Evolutionary conservation across 2,113 vertebrate species (phyloP), one percentile per base, ranked within the genome.

Genomic region (Serilophus lunatus): DNA sequence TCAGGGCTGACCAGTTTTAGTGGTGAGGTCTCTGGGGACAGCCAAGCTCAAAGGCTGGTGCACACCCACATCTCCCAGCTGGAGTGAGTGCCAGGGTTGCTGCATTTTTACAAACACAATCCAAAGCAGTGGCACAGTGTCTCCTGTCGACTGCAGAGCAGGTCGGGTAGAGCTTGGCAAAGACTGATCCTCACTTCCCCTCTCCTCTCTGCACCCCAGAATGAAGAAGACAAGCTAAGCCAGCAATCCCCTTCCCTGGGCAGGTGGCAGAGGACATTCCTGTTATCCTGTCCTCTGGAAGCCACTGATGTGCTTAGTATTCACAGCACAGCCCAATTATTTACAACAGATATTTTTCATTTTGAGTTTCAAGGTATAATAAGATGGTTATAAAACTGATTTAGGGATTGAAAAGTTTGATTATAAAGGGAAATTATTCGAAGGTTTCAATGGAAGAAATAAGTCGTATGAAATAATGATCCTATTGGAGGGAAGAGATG

Each of bases 311-410:
- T 28, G 29, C 61, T 96, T 42, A 44, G 75, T 59, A 96, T 95
- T 95, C 96, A 63, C 53, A 54, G 64, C 79, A 93, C 69, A 92
- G 29, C 38, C 38, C 86, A 76, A 81, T 91, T 97, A 95, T 93
- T 96, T 96, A 92, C 83, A 90, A 84, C 50, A 71, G 95, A 87
- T 84, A 95, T 96, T 86, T 91, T 93, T 96, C 90, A 93, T 93
- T 90, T 63, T 68, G 83, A 95, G 81, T 91, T 95, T 85, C 95
- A 56, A 95, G 90, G 81, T 96, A 90, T 94, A 96, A 96, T 90
- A 95, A 96, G 94, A 61, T 77, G 78, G 94, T 95, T 96, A 74
- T 96, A 96, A 95, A 94, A 92, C 77, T 96, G 96, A 97, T 97
- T 97, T 97, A 97, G 38, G 86, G 85, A 74, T 81, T 77, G 92